Base-by-base conservation (phyloP, 2,888 invertebrate species). In the Arctia plantaginis region DNA sequence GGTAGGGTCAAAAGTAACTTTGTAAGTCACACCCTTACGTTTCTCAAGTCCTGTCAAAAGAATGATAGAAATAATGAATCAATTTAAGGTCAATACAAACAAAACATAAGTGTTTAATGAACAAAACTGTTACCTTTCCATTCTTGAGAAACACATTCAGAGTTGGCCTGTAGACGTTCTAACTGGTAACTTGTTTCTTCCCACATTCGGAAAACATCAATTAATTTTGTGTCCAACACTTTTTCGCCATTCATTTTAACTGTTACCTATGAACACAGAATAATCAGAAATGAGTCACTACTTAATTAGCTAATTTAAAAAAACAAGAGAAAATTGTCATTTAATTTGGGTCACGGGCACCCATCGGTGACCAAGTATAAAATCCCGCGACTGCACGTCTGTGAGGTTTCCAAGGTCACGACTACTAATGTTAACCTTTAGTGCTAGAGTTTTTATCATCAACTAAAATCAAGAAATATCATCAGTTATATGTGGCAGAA, bases 121-220 rank as follows among this genome's bases (percentile, higher is more conserved):
- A 12, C 55, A 27, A 35, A 30, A 12, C 13, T 23, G 44, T 47
- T 87, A 96, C 96, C 97, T 72, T 96, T 94, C 93, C 97, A 98
- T 94, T 99, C 99, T 86, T 98, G 97, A 65, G 96, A 93, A 2
- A 98, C 98, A 89, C 98, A 99, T 8, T 96, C 96, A 0, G 97
- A 95, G 89, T 98, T 98, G 0, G 98, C 97, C 93, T 99, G 99
- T 23, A 97, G 96, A 79, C 97, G 96, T 90, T 99, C 99, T 72
- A 99, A 92, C 82, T 97, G 97, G 90, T 98, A 99, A 92, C 99
- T 99, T 0, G 99, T 99, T 90, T 98, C 98, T 92, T 99, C 99
- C 99, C 99, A 99, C 89, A 97, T 96, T 87, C 97, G 97, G 92
- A 98, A 97, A 64, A 99, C 94, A 0, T 96, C 94, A 47, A 97